Evolutionary conservation across 2,888 invertebrate species (phyloP).

Genomic region (Limnephilus rhombicus): DNA sequence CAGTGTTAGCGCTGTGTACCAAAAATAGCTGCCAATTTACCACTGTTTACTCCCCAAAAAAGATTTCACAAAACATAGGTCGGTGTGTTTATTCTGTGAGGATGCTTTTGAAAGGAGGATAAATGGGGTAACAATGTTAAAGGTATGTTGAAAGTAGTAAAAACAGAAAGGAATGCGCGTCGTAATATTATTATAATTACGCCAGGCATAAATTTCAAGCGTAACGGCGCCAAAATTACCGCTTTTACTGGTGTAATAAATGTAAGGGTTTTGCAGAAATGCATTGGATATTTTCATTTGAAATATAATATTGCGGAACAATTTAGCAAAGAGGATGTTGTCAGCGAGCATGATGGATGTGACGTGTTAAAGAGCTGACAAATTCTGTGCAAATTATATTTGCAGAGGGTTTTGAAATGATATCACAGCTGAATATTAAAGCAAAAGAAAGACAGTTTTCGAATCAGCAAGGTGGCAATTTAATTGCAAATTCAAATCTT

Average conservation of each 20-base stretch:
- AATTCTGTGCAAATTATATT: not conserved
- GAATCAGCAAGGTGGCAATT: not conserved
- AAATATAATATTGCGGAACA: not conserved
- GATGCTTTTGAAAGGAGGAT: not conserved
- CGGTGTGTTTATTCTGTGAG: not conserved
- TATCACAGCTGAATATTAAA: not conserved
- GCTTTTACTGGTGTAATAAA: not conserved
- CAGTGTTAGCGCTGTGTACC: not conserved
- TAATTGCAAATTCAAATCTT: no score
- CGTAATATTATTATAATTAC: not conserved
- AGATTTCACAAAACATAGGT: not conserved
- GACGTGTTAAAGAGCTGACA: not conserved
- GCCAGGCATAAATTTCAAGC: not conserved
- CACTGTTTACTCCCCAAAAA: constrained; percentile 25
- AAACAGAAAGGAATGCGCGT: not conserved
- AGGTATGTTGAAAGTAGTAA: not conserved
- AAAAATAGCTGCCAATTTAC: constrained; percentile 36
- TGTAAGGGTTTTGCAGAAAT: not conserved
- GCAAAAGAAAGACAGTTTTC: not conserved
- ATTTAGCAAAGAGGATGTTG: not conserved
- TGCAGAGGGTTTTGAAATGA: not conserved
- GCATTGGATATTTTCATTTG: not conserved
- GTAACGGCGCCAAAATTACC: not conserved
- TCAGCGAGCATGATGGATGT: not conserved
- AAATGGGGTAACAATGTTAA: not conserved